A percentile compares a stretch with the other conserved stretches of the same genome.
These are phyloP conservation scores for Murina feae DNA, from an alignment of 2,113 vertebrate species.

Conservation along the genomic window DNA sequence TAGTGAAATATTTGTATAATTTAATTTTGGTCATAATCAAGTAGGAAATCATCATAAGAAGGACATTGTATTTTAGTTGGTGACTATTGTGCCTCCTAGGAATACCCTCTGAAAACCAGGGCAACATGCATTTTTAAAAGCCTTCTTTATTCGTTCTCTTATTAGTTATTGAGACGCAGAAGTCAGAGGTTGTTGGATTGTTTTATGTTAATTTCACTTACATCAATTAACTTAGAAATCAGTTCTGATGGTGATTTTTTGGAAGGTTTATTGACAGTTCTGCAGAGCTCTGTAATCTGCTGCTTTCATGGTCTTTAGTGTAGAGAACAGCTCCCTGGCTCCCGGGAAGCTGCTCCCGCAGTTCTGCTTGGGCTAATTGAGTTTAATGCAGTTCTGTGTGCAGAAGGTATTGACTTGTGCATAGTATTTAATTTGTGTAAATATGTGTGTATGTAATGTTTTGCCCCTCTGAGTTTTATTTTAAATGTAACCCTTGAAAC, in stretches of 20 bases:
- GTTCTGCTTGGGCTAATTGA: slow-evolving; percentile 72
- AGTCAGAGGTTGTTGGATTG: slow-evolving; percentile 9
- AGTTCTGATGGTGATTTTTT: slow-evolving; percentile 52
- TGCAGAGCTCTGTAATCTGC: neutral
- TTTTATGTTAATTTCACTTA: slow-evolving; percentile 52
- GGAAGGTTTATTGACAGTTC: slow-evolving; percentile 56
- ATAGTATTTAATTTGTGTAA: slow-evolving; percentile 76
- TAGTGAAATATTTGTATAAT: slow-evolving; percentile 84
- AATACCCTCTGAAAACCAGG: neutral
- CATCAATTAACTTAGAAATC: slow-evolving; percentile 53
- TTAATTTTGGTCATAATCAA: slow-evolving; percentile 78
- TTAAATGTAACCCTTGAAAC: slow-evolving; percentile 77
- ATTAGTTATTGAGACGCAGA: neutral
- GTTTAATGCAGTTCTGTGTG: slow-evolving; percentile 71
- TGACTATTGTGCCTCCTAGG: neutral
- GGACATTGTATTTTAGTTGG: neutral
- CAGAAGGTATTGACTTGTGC: slow-evolving; percentile 73
- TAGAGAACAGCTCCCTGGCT: slow-evolving; percentile 37
- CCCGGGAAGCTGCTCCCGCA: slow-evolving; percentile 59
- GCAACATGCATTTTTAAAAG: neutral
- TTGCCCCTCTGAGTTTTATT: slow-evolving; percentile 76
- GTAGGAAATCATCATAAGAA: slow-evolving; percentile 40
- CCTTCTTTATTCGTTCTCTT: neutral
- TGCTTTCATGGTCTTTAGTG: slow-evolving; percentile 59
- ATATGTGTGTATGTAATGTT: slow-evolving; percentile 75